Evolutionary conservation across 2,797 vertebrate species (phyloP).

Genomic region (Peromyscus nudipes): DNA sequence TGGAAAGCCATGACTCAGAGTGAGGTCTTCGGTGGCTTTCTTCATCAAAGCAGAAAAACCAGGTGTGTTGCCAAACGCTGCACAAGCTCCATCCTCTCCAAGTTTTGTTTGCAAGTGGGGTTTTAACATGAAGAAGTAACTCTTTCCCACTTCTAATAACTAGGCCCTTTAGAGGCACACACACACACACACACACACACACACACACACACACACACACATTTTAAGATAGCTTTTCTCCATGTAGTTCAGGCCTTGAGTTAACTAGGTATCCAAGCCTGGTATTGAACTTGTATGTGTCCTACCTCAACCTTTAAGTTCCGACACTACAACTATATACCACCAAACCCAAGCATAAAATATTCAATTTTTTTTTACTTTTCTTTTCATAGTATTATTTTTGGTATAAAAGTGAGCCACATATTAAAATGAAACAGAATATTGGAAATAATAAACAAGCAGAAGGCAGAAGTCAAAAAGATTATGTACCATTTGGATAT

Average conservation of each 20-base stretch:
- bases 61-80: constrained; percentile 50
- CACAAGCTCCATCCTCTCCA: neutral
- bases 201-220: neutral
- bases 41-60: constrained; percentile 79
- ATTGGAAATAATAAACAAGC: constrained; percentile 40
- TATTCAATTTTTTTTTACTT: neutral
- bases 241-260: neutral
- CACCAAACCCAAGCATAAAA: neutral
- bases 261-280: neutral
- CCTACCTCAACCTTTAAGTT: neutral
- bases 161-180: neutral
- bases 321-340: neutral
- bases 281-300: neutral
- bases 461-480: constrained; percentile 38
- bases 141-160: constrained; percentile 51
- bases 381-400: neutral
- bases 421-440: constrained; percentile 59
- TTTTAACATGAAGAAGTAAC: constrained; percentile 58
- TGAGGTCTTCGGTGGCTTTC: constrained; percentile 47
- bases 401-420: neutral
- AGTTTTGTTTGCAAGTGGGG: constrained; percentile 17
- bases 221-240: neutral
- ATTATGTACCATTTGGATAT: neutral
- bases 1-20: constrained; percentile 73
- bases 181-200: neutral